These are phyloP conservation scores for Meandrina meandrites DNA, from an alignment of 92 coral and sea anemone species.

Conservation along the genomic window DNA sequence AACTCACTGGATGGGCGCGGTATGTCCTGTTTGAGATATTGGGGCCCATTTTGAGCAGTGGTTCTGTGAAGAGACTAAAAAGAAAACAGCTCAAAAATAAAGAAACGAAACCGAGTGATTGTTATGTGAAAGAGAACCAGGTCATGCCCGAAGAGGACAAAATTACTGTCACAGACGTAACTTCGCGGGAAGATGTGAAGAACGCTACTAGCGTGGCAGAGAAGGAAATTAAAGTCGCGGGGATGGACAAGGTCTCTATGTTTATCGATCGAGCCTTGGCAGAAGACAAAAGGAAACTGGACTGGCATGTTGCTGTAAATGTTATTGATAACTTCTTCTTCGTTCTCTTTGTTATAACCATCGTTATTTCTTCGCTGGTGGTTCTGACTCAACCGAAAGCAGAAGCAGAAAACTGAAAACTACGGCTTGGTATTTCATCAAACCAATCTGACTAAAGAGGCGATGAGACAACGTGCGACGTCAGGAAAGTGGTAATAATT, in stretches of 20 bases:
- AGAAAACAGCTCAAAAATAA: constrained; percentile 1
- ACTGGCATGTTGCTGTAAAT: constrained; percentile 83
- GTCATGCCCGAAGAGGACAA: constrained; percentile 21
- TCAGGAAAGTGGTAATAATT: background rate
- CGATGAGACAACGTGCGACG: background rate
- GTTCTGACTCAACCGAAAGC: constrained; percentile 38
- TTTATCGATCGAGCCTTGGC: constrained; percentile 39
- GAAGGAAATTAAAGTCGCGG: constrained; percentile 41
- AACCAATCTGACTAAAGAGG: background rate
- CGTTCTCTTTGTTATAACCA: constrained; percentile 68
- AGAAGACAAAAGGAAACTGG: constrained; percentile 58
- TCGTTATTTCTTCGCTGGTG: constrained; percentile 58
- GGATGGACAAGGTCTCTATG: constrained; percentile 46
- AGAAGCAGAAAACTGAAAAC: constrained; percentile 13
- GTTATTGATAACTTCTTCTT: constrained; percentile 85
- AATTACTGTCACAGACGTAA: constrained; percentile 9
- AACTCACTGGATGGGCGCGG: constrained; percentile 77
- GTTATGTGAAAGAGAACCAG: constrained; percentile 25
- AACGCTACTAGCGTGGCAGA: background rate
- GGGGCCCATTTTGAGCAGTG: constrained; percentile 63
- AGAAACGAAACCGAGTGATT: background rate
- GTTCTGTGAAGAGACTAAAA: constrained; percentile 22
- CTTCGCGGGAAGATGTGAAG: background rate
- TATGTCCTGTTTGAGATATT: constrained; percentile 73
- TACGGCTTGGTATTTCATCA: background rate